A percentile compares a stretch with the other conserved stretches of the same genome.
These are phyloP conservation scores for Hycleus phaleratus DNA, from an alignment of 1,140 invertebrate species.

Conservation along the genomic window DNA sequence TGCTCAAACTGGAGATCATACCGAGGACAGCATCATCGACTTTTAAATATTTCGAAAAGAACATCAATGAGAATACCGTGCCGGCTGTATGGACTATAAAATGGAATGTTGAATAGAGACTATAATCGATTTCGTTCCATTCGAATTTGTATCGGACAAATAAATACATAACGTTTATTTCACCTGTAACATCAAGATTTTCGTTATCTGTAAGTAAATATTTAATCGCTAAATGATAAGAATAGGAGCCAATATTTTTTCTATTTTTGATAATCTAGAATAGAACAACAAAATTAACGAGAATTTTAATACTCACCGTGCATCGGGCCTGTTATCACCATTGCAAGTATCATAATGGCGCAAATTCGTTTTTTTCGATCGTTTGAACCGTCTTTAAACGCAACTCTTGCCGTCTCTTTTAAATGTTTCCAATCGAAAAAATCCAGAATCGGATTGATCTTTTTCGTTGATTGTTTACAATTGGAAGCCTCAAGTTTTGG, in stretches of 20 bases:
- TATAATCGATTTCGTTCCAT: constrained; percentile 35
- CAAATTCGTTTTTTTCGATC: constrained; percentile 27
- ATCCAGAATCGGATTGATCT: constrained; percentile 19
- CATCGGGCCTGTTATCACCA: constrained; percentile 35
- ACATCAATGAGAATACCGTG: constrained; percentile 62
- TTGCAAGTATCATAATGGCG: constrained; percentile 32
- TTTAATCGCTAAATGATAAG: too few relatives aligned
- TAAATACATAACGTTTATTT: constrained; percentile 33
- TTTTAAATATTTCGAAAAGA: constrained; percentile 67
- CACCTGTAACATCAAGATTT: constrained; percentile 22
- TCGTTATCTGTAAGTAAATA: not conserved
- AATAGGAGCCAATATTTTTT: too few relatives aligned
- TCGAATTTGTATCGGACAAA: constrained; percentile 31
- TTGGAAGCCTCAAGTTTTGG: not conserved
- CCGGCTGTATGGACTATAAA: constrained; percentile 45
- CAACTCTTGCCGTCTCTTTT: constrained; percentile 29
- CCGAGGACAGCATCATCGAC: constrained; percentile 71
- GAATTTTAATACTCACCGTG: constrained; percentile 25
- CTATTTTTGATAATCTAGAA: too few relatives aligned
- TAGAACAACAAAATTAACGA: too few relatives aligned
- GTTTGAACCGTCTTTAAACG: constrained; percentile 25
- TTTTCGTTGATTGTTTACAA: constrained; percentile 1
- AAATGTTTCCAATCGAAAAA: constrained; percentile 33
- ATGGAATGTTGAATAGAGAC: constrained; percentile 34
- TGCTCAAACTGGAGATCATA: constrained; percentile 66